Evolutionary conservation across 2,797 vertebrate species (phyloP).

Genomic region (Oreochromis grahami): DNA sequence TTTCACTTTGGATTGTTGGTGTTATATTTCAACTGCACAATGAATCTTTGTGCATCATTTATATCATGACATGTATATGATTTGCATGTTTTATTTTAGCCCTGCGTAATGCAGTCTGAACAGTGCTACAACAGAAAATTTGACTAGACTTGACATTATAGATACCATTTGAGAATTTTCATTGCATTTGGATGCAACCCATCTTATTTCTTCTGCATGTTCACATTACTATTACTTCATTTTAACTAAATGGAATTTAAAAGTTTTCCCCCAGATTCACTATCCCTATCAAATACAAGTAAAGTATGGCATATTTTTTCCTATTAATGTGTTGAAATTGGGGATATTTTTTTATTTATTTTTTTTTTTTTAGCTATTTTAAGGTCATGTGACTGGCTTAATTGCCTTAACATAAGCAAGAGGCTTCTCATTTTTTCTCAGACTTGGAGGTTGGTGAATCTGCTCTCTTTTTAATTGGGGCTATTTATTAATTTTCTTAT

Average conservation of each 20-base stretch:
- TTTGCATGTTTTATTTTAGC: background rate
- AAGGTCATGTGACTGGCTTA: background rate
- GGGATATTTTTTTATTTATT: background rate
- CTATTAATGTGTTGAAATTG: background rate
- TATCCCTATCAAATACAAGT: background rate
- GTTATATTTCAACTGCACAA: background rate
- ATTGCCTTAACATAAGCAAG: rapidly evolving
- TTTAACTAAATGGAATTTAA: background rate
- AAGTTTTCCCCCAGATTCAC: background rate
- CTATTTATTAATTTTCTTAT: background rate
- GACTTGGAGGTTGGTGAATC: background rate
- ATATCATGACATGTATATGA: background rate
- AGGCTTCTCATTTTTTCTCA: background rate
- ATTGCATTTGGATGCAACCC: background rate
- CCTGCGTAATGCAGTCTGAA: background rate
- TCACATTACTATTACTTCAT: rapidly evolving
- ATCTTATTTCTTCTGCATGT: background rate
- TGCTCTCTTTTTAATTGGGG: background rate
- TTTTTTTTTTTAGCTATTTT: background rate
- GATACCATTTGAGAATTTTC: background rate
- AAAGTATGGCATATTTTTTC: rapidly evolving
- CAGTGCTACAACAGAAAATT: rapidly evolving
- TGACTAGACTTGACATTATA: background rate
- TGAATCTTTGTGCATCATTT: background rate
- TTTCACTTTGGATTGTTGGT: background rate